Evolutionary conservation across 2,113 vertebrate genomes (phyloP), one percentile per base, ranked within the genome.

Genomic region (Microtus montanus): DNA sequence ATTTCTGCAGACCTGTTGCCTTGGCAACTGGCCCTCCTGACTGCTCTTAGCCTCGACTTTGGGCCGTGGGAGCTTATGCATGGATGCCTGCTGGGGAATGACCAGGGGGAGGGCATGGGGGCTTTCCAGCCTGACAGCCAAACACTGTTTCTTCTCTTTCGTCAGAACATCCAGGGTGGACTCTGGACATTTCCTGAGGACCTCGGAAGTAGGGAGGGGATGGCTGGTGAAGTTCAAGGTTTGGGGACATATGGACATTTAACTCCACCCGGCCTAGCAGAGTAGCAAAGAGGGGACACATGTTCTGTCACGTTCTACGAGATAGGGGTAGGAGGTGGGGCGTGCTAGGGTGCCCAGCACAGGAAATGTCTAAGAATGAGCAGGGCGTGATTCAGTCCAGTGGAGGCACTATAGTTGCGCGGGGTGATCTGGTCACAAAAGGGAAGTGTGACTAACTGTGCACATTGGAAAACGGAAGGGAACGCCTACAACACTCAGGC

Each of bases 361-460:
- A 54, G 92, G 93, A 71, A 70, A 73, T 68, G 73, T 47, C 41
- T 17, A 28, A 14, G 75, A n/a, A 9, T 38, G 86, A 49, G 17
- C 73, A 0, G 0, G 26, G 54, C 1, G 6, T 90, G 93, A 61
- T 35, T 41, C 41, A 94, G 68, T 44, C 78, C 30, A 68, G 10
- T 0, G 33, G 19, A 4, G 47, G 7, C 74, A 9, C 5, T 41
- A 12, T 33, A 28, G 8, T 0, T 58, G 80, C 90, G 79, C 5
- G 0, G 74, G 96, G 79, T 17, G 92, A 54, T 90, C 66, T 0
- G 1, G 83, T 28, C 61, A 71, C 82, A 93, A 95, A 97, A 68
- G 52, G 78, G 96, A 97, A 96, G 91, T 33, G 3, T 85, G 94
- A 90, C 78, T n/a, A 35, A 44, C 9, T 26, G 28, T 38, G n/a